A percentile compares a stretch with the other conserved stretches of the same genome.
phyloP scores from a whole-genome alignment of 2,113 vertebrate species.

The Naja naja region DNA sequence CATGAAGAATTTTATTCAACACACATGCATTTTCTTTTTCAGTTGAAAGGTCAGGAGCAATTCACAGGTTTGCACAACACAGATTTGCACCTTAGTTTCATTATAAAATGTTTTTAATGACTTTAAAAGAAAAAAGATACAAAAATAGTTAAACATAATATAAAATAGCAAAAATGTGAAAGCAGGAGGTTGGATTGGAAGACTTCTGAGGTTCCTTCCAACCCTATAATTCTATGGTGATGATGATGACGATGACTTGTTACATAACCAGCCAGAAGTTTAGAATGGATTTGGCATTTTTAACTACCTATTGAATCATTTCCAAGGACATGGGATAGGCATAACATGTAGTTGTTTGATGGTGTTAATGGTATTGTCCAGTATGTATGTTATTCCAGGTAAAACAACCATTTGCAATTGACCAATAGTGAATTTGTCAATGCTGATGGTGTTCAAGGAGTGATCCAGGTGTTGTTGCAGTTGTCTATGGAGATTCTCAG shows the following conservation, averaged over 20 bases:
- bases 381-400: background rate
- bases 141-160: background rate
- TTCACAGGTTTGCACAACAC: background rate
- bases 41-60: background rate
- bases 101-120: background rate
- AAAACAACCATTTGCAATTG: background rate
- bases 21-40: background rate
- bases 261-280: background rate
- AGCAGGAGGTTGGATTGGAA: background rate
- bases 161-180: background rate
- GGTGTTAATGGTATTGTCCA: background rate
- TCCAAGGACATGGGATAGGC: background rate
- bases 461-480: background rate
- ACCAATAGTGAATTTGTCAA: background rate
- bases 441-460: background rate
- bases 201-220: no score
- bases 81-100: background rate
- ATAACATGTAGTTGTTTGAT: background rate
- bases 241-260: no score
- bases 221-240: no score
- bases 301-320: background rate
- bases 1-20: background rate
- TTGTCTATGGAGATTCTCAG: background rate
- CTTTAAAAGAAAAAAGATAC: background rate
- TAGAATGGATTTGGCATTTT: background rate